Evolutionary conservation across 2,888 invertebrate genomes (phyloP).

Genomic region (Chloroclysta siterata): DNA sequence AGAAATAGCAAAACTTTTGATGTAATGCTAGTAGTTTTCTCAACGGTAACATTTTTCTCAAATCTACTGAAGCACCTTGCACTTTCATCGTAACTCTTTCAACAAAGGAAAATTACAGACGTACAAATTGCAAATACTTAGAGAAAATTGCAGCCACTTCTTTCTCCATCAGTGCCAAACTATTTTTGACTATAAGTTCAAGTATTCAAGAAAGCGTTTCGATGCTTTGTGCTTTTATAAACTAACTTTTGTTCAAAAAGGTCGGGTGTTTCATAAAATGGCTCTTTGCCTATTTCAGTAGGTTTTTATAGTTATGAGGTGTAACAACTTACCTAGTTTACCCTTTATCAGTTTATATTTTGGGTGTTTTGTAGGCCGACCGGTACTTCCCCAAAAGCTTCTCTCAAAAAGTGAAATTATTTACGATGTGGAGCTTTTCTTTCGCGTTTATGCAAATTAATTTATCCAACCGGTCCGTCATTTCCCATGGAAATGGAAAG

Average conservation of each 20-base stretch:
- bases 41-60: conserved; percentile 13
- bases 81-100: conserved; percentile 34
- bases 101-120: conserved; percentile 38
- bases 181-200: conserved; percentile 16
- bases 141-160: conserved; percentile 29
- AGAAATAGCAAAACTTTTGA: too few relatives aligned
- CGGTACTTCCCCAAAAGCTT: neutral
- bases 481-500: conserved; percentile 57
- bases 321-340: too few relatives aligned
- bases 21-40: neutral
- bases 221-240: conserved; percentile 4
- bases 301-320: too few relatives aligned
- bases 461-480: conserved; percentile 19
- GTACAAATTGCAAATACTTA: conserved; percentile 31
- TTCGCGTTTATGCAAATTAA: conserved; percentile 13
- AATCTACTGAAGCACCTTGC: conserved; percentile 20
- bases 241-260: conserved; percentile 12
- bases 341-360: neutral
- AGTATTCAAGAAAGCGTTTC: neutral
- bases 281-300: too few relatives aligned
- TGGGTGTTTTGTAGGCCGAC: too few relatives aligned
- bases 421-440: neutral
- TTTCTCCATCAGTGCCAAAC: conserved; percentile 14
- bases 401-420: neutral
- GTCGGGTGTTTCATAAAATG: neutral